These are phyloP conservation scores for Dicranocentrus wangi DNA, from an alignment of 2,888 invertebrate species.

Conservation along the genomic window DNA sequence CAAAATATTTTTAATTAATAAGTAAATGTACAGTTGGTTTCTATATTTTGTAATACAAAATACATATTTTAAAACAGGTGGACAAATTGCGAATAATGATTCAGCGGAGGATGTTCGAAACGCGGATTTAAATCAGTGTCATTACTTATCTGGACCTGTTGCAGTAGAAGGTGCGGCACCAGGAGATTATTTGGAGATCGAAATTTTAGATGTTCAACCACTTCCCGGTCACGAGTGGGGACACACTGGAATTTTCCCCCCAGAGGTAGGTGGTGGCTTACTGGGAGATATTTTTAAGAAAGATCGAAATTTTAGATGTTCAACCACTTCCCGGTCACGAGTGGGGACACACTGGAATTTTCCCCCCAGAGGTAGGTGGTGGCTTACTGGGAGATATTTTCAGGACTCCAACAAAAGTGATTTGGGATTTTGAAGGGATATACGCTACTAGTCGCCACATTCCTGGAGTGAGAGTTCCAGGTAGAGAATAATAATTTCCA, in stretches of 20 bases:
- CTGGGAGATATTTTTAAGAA: slow-evolving; percentile 67
- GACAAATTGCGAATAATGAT: slow-evolving; percentile 66
- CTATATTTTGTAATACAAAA: background rate
- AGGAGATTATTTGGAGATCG: slow-evolving; percentile 68
- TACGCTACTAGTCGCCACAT: slow-evolving; percentile 68
- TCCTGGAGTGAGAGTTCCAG: slow-evolving; percentile 65
- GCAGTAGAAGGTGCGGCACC: slow-evolving; percentile 67
- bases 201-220: slow-evolving; percentile 69
- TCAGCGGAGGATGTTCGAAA: slow-evolving; percentile 48
- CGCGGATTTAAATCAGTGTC: slow-evolving; percentile 37
- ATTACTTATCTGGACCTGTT: slow-evolving; percentile 66
- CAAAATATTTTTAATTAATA: too few relatives aligned
- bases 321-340: slow-evolving; percentile 64
- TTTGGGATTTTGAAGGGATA: slow-evolving; percentile 70
- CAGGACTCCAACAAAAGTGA: slow-evolving; percentile 56
- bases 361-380: slow-evolving; percentile 47
- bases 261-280: slow-evolving; percentile 68
- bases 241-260: slow-evolving; percentile 55
- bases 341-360: slow-evolving; percentile 66
- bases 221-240: slow-evolving; percentile 67
- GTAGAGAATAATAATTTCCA: too few relatives aligned
- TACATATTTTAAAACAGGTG: too few relatives aligned
- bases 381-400: slow-evolving; percentile 34
- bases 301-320: slow-evolving; percentile 68
- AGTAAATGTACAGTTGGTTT: background rate